Evolutionary conservation across 2,797 vertebrate species (phyloP).

Genomic region (Xenopus petersii): DNA sequence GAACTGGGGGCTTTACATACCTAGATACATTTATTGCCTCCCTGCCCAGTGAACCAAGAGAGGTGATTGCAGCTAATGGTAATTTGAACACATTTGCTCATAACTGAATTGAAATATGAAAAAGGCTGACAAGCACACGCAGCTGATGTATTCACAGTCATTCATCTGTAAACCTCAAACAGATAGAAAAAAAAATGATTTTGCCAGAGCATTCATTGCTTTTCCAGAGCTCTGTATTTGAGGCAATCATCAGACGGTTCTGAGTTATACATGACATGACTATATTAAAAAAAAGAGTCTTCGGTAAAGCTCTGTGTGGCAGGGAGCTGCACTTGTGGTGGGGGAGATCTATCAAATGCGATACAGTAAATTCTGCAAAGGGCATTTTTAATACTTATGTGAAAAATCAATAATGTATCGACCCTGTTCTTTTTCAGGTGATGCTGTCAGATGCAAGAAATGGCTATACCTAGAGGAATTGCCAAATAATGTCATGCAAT

Average conservation of each 20-base stretch:
- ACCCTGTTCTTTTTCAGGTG: no score
- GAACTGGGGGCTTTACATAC: slow-evolving; percentile 50
- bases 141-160: slow-evolving; percentile 67
- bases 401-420: no score
- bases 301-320: no score
- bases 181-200: slow-evolving; percentile 64
- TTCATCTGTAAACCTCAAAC: slow-evolving; percentile 68
- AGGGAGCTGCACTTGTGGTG: no score
- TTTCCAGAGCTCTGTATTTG: slow-evolving; percentile 26
- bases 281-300: no score
- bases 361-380: no score
- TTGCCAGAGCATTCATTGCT: slow-evolving; percentile 49
- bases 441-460: no score
- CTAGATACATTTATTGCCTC: slow-evolving; percentile 63
- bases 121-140: slow-evolving; percentile 68
- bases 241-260: slow-evolving; percentile 7
- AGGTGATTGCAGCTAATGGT: slow-evolving; percentile 70
- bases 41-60: slow-evolving; percentile 68
- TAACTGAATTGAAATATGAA: slow-evolving; percentile 74
- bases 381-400: no score
- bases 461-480: no score
- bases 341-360: no score
- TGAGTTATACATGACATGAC: neutral
- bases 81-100: slow-evolving; percentile 72
- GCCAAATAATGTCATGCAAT: no score